Evolutionary conservation across 2,113 vertebrate genomes (phyloP), one percentile per base, ranked within the genome.

Genomic region (Helogale parvula): DNA sequence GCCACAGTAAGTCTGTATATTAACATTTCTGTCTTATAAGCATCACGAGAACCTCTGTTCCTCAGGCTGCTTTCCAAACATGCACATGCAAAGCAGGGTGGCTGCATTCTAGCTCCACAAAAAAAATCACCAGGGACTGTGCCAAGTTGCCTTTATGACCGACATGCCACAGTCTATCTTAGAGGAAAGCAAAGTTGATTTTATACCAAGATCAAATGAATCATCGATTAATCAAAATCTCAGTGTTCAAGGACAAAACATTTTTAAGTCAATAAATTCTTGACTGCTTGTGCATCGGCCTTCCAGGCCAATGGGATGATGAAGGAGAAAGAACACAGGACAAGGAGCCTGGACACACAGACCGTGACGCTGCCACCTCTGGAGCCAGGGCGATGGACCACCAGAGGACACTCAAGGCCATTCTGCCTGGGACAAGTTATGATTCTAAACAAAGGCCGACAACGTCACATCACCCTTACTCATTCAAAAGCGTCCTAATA

Each of bases 131-230:
- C 41, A 19, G 27, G 88, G 69, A 69, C 95, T 87, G 1, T 17
- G 35, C 54, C 66, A 69, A 71, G 81, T 45, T 82, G 94, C 97
- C 96, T 60, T 47, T 87, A 87, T 2, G 17, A 77, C 74, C 95
- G 35, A 81, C 93, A 47, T 8, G 15, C 92, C 97, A 97, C 29
- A 47, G 89, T 95, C 29, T 45, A 47, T 85, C 97, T 92, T 35
- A 90, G 85, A 87, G n/a, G 82, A 94, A 35, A 2, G 38, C 77
- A 72, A 92, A 94, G 92, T 17, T 96, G 85, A 90, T 83, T 97
- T 98, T 92, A 97, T 91, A 94, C 0, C 47, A 77, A 93, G 74
- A 98, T 95, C 97, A 98, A 97, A 96, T 57, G 38, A 77, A 94
- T 93, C 88, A 93, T 63, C 21, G 38, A 93, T 87, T 90, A 97